Percentiles rank a stretch among this genome's conserved stretches.
These are phyloP conservation scores for Chrysomallon squamiferum DNA, from an alignment of 1,140 invertebrate genomes.

Conservation along the genomic window DNA sequence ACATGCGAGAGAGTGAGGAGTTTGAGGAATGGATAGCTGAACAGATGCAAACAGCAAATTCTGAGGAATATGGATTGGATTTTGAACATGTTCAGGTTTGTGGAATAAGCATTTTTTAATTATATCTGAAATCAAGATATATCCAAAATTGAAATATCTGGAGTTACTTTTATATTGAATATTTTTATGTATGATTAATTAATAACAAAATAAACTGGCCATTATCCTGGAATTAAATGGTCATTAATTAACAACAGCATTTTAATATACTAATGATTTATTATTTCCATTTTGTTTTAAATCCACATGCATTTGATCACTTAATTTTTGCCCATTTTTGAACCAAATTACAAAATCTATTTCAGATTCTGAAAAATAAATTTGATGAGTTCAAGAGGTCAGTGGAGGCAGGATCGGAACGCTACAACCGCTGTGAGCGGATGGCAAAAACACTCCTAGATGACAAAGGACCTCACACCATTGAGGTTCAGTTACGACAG, in stretches of 20 bases:
- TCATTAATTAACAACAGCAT: too few relatives aligned
- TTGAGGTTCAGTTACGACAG: constrained; percentile 73
- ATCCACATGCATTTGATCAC: too few relatives aligned
- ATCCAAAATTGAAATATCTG: not conserved
- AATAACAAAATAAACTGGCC: not conserved
- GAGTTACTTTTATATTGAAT: not conserved
- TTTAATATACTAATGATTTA: too few relatives aligned
- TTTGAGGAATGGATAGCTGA: constrained; percentile 94
- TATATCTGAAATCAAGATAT: not conserved
- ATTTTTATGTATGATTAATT: not conserved
- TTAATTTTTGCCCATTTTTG: too few relatives aligned
- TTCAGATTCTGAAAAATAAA: constrained; percentile 68
- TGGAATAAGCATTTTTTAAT: not conserved
- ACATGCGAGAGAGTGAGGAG: constrained; percentile 88
- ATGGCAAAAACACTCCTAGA: constrained; percentile 88
- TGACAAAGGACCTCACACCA: constrained; percentile 86
- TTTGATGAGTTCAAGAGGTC: constrained; percentile 95
- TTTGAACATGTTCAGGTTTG: constrained; percentile 89
- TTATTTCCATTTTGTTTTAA: too few relatives aligned
- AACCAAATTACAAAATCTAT: too few relatives aligned
- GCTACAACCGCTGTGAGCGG: constrained; percentile 92
- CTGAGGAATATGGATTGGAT: constrained; percentile 96
- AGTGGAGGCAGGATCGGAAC: constrained; percentile 88
- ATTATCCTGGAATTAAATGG: too few relatives aligned
- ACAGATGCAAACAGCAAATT: constrained; percentile 86